Evolutionary conservation across 2,888 invertebrate genomes (phyloP).

Genomic region (Platycheirus rosarum): DNA sequence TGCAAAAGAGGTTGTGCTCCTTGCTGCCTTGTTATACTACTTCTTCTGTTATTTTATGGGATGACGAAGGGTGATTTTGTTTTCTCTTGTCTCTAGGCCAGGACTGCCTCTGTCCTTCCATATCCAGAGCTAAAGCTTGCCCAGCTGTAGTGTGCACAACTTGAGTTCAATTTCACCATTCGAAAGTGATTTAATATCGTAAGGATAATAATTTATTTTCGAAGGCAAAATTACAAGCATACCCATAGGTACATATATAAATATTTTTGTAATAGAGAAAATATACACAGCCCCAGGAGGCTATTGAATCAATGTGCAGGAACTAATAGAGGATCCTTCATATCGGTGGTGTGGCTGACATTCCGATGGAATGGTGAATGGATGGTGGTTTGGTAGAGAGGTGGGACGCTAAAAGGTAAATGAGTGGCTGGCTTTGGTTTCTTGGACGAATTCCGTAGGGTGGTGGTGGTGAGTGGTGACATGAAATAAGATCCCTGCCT

Average conservation of each 20-base stretch:
- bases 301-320: conserved; percentile 67
- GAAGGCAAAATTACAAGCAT: conserved; percentile 31
- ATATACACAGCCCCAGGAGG: conserved; percentile 38
- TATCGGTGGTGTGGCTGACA: conserved; percentile 17
- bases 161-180: conserved; percentile 58
- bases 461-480: conserved; percentile 16
- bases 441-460: conserved; percentile 30
- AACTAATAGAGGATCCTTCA: conserved; percentile 56
- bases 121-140: conserved; percentile 15
- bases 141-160: conserved; percentile 9
- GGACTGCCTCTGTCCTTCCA: background rate
- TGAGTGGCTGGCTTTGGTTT: conserved; percentile 55
- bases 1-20: conserved; percentile 46
- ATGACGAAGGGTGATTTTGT: conserved; percentile 18
- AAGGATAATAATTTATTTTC: conserved; percentile 71
- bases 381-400: background rate
- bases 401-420: conserved; percentile 31
- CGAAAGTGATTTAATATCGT: conserved; percentile 67
- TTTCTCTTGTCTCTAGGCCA: conserved; percentile 34
- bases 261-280: conserved; percentile 15
- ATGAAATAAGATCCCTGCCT: conserved; percentile 33
- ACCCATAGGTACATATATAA: background rate
- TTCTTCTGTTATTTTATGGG: conserved; percentile 15
- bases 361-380: background rate
- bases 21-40: conserved; percentile 17